Percentiles rank a stretch among this genome's conserved stretches.
Evolutionary conservation across 2,797 vertebrate genomes (phyloP).

Genomic region (Sebastes iracundus): DNA sequence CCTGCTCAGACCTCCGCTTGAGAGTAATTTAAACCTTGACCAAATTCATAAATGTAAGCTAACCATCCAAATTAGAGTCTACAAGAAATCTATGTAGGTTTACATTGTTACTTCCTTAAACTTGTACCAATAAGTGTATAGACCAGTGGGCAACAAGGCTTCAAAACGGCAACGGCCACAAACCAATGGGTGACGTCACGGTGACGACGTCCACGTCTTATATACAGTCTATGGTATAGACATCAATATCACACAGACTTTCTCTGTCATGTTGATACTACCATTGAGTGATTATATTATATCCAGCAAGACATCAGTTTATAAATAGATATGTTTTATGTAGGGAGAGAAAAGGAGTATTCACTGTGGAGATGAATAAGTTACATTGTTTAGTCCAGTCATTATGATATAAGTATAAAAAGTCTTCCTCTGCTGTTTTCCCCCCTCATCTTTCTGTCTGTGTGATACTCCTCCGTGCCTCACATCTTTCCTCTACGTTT

Average conservation of each 20-base stretch:
- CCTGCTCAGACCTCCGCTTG: no score
- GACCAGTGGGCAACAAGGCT: no score
- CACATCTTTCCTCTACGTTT: slow-evolving; percentile 11
- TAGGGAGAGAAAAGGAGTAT: not conserved
- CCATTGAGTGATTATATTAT: not conserved
- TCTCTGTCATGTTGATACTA: not conserved
- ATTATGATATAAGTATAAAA: not conserved
- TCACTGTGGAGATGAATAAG: not conserved
- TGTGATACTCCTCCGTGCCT: not conserved
- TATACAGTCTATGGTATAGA: no score
- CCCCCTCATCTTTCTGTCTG: not conserved
- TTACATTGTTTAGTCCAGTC: not conserved
- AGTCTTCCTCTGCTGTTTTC: not conserved
- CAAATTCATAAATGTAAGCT: no score
- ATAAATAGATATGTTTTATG: not conserved
- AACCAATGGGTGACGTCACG: no score
- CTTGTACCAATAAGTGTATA: no score
- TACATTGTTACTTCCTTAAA: no score
- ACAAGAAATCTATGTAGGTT: no score
- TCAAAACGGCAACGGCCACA: no score
- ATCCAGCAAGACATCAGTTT: not conserved
- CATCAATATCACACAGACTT: not conserved
- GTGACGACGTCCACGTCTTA: accelerated
- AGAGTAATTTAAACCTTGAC: accelerated
- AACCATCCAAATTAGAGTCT: no score